Evolutionary conservation across 2,113 vertebrate genomes (phyloP).

Genomic region (Lagopus leucura): DNA sequence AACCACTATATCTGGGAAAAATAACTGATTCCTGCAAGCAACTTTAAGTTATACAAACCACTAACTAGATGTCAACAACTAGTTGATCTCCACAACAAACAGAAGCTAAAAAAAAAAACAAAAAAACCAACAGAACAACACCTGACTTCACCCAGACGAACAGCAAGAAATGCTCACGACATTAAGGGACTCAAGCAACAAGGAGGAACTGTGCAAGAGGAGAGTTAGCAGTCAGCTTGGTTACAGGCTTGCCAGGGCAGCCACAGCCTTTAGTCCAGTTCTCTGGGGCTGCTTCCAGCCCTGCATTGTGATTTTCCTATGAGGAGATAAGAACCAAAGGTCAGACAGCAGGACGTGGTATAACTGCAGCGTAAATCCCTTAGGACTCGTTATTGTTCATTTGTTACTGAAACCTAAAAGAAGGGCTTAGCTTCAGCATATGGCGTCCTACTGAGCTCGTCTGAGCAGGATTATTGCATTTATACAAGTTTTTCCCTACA

Average conservation of each 20-base stretch:
- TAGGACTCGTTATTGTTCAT: slow-evolving; percentile 22
- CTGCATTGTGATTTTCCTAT: neutral
- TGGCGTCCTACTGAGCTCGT: neutral
- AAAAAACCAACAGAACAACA: neutral
- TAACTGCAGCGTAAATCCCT: neutral
- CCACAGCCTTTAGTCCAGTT: neutral
- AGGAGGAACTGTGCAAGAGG: rapidly evolving
- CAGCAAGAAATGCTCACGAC: rapidly evolving
- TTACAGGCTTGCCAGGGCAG: neutral
- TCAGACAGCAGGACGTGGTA: neutral
- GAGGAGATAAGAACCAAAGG: slow-evolving; percentile 35
- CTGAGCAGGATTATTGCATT: slow-evolving; percentile 1
- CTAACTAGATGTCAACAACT: neutral
- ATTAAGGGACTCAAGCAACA: neutral
- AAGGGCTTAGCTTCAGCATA: slow-evolving; percentile 22
- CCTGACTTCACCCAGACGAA: neutral
- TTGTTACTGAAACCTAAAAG: slow-evolving; percentile 44
- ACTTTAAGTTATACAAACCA: neutral
- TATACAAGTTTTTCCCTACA: neutral
- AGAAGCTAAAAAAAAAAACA: neutral
- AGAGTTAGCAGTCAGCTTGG: neutral
- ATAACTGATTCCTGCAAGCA: neutral
- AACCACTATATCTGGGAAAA: neutral
- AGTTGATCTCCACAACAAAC: slow-evolving; percentile 9
- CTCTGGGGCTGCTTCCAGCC: neutral